phyloP scores from a whole-genome alignment of 2,113 vertebrate genomes.

The Coreoperca whiteheadi region DNA sequence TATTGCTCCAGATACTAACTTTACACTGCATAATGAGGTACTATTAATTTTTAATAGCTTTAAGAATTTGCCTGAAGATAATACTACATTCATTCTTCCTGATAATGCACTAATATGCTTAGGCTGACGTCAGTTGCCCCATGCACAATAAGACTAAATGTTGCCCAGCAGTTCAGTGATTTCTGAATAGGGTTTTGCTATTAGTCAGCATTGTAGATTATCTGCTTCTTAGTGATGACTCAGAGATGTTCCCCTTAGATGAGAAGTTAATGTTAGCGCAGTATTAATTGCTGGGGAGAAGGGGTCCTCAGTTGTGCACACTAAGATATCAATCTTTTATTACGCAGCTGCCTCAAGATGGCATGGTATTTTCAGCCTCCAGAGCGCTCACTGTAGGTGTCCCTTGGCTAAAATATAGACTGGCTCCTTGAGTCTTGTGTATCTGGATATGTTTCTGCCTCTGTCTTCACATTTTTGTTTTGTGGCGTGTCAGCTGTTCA shows the following conservation, averaged over 20 bases:
- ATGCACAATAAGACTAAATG: conserved; percentile 46
- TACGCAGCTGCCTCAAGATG: conserved; percentile 31
- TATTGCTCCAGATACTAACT: conserved; percentile 59
- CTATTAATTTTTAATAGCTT: conserved; percentile 71
- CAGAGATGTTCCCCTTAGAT: neutral
- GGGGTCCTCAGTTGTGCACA: conserved; percentile 10
- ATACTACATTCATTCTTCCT: conserved; percentile 53
- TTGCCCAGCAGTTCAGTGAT: conserved; percentile 50
- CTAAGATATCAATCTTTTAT: conserved; percentile 51
- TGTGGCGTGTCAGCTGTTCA: conserved; percentile 67
- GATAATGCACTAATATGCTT: conserved; percentile 38
- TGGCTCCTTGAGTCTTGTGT: conserved; percentile 42
- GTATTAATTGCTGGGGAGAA: conserved; percentile 40
- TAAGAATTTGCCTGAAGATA: conserved; percentile 66
- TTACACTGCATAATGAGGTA: conserved; percentile 65
- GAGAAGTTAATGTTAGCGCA: conserved; percentile 19
- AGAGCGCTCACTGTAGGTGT: conserved; percentile 4
- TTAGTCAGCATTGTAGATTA: conserved; percentile 27
- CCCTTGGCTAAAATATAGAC: conserved; percentile 49
- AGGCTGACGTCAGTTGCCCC: conserved; percentile 30
- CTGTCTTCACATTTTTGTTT: conserved; percentile 59
- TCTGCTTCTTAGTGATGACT: conserved; percentile 17
- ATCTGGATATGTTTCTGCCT: conserved; percentile 59
- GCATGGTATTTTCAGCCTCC: conserved; percentile 15
- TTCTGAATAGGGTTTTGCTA: conserved; percentile 43